Conservation (phyloP, 2,113 vertebrate species). For the Physeter macrocephalus region DNA sequence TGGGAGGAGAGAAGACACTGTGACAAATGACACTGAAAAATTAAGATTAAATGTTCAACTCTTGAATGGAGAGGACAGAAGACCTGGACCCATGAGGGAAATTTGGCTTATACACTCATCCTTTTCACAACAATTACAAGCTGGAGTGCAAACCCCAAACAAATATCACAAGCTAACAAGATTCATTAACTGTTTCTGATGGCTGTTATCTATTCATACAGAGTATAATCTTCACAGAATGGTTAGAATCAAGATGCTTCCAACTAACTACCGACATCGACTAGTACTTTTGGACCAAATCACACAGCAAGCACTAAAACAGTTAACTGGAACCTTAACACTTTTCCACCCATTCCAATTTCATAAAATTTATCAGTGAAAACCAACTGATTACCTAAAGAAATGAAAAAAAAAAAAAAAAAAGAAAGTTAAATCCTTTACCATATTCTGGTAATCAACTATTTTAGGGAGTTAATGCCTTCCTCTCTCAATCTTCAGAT, state of each 20-base stretch:
- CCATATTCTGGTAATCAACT: neutral
- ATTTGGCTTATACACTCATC: neutral
- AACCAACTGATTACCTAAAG: neutral
- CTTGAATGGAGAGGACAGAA: neutral
- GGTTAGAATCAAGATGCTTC: neutral
- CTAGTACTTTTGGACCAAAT: neutral
- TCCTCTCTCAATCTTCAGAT: neutral
- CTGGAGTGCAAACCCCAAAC: neutral
- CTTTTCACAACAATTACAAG: neutral
- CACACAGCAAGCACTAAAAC: neutral
- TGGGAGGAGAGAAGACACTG: neutral
- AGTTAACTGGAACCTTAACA: neutral
- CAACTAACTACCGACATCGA: neutral
- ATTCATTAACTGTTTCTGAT: neutral
- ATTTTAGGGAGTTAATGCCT: neutral
- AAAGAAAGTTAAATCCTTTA: neutral
- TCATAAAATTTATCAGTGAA: neutral
- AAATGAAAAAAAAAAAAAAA: neutral
- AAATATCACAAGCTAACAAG: neutral
- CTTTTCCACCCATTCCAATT: neutral
- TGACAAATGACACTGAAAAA: neutral
- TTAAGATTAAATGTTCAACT: neutral
- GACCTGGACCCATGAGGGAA: neutral
- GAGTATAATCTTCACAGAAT: neutral
- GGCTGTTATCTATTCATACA: neutral